Evolutionary conservation across 2,797 vertebrate species (phyloP).

Genomic region (Gallirallus australis): DNA sequence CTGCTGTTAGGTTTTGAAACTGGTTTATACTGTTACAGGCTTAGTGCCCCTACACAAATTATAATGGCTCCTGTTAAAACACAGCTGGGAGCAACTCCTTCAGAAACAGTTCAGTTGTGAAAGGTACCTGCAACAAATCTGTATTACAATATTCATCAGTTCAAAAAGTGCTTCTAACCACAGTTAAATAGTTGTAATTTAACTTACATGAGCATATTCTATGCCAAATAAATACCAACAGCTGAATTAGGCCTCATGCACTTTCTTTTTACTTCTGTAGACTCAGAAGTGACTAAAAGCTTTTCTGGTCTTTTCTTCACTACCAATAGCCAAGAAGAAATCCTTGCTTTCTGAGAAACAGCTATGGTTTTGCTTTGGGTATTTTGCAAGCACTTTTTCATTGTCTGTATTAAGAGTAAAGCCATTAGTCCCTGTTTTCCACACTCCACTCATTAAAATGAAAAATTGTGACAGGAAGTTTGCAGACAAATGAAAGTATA

Average conservation of each 20-base stretch:
- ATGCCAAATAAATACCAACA: not conserved
- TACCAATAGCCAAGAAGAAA: not conserved
- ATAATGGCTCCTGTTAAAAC: not conserved
- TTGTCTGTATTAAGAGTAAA: not conserved
- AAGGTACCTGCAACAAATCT: not conserved
- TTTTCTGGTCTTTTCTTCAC: not conserved
- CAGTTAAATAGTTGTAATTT: not conserved
- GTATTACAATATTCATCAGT: not conserved
- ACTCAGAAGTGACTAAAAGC: not conserved
- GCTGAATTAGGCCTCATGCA: not conserved
- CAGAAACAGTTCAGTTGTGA: not conserved
- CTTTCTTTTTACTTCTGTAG: not conserved
- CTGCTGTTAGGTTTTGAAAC: not conserved
- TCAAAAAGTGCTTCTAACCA: not conserved
- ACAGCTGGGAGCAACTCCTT: not conserved
- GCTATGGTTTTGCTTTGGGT: not conserved
- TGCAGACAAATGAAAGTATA: not conserved
- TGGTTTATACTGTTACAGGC: not conserved
- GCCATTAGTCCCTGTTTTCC: not conserved
- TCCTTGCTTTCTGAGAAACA: not conserved
- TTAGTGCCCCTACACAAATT: not conserved
- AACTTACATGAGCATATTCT: not conserved
- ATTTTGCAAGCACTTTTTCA: not conserved
- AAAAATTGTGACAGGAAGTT: not conserved
- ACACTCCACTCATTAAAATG: not conserved